Evolutionary conservation across 1,140 invertebrate species (phyloP).

Genomic region (Sycophaga agraensis): DNA sequence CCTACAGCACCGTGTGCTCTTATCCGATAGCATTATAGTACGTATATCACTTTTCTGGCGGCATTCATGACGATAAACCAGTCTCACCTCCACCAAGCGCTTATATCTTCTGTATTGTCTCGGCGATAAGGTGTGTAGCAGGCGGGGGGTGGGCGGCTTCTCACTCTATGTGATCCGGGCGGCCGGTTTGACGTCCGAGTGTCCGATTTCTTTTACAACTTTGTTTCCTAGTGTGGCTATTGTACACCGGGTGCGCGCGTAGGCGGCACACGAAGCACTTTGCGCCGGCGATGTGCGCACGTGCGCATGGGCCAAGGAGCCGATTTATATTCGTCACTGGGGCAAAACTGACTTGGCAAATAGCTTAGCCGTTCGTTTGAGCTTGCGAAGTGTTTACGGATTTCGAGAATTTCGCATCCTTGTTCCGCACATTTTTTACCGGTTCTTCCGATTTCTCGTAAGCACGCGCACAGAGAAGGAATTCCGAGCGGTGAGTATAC

Average conservation of each 20-base stretch:
- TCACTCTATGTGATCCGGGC: background rate
- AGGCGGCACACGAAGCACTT: too few relatives aligned
- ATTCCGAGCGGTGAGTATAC: too few relatives aligned
- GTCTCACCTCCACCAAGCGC: too few relatives aligned
- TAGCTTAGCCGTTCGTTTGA: background rate
- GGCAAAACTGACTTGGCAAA: constrained; percentile 15
- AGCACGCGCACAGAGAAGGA: too few relatives aligned
- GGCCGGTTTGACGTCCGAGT: too few relatives aligned
- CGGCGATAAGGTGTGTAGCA: background rate
- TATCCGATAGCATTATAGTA: constrained; percentile 1
- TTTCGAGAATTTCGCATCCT: too few relatives aligned
- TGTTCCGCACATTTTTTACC: too few relatives aligned
- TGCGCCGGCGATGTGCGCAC: too few relatives aligned
- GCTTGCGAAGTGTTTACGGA: too few relatives aligned
- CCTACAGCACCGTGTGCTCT: too few relatives aligned
- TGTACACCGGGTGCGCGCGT: background rate
- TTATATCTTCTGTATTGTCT: background rate
- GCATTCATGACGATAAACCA: background rate
- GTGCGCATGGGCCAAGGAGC: background rate
- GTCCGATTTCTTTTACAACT: constrained; percentile 5
- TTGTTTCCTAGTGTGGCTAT: constrained; percentile 5
- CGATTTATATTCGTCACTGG: constrained; percentile 8
- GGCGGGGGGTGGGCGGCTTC: background rate
- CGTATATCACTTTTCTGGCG: constrained; percentile 7
- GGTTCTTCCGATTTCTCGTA: too few relatives aligned